Evolutionary conservation across 2,113 vertebrate species (phyloP).

Genomic region (Dicentrarchus labrax): DNA sequence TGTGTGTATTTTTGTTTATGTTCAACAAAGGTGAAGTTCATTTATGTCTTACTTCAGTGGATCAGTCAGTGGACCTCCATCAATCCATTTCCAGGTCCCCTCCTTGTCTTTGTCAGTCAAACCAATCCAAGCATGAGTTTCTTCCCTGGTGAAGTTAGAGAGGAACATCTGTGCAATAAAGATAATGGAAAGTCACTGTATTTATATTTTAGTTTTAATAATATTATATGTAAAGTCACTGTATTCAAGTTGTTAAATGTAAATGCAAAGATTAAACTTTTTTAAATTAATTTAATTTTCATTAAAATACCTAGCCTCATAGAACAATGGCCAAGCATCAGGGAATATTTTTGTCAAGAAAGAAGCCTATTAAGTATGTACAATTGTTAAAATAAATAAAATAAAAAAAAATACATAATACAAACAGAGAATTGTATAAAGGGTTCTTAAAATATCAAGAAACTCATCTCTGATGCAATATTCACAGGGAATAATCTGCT

Average conservation of each 20-base stretch:
- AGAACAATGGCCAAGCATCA: no score
- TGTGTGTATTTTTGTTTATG: background rate
- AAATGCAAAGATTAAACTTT: background rate
- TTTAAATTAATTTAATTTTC: no score
- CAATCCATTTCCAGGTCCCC: constrained; percentile 63
- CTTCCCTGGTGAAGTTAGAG: accelerated
- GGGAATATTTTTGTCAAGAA: no score
- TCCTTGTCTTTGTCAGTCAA: constrained; percentile 37
- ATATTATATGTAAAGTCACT: background rate
- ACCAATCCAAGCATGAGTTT: constrained; percentile 60
- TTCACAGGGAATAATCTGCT: no score
- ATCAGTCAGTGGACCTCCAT: constrained; percentile 38
- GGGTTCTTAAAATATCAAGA: no score
- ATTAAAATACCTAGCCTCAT: background rate
- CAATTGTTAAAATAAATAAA: no score
- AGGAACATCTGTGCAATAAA: constrained; percentile 22
- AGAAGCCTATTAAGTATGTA: no score
- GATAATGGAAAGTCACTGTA: background rate
- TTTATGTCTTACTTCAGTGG: constrained; percentile 3
- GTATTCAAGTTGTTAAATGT: background rate
- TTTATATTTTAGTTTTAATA: background rate
- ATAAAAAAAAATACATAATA: no score
- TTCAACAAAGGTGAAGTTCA: background rate
- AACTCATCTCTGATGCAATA: no score
- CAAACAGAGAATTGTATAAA: no score